These are phyloP conservation scores for Mormyrus proboscirostris DNA, from an alignment of 2,797 vertebrate species.

Conservation along the genomic window DNA sequence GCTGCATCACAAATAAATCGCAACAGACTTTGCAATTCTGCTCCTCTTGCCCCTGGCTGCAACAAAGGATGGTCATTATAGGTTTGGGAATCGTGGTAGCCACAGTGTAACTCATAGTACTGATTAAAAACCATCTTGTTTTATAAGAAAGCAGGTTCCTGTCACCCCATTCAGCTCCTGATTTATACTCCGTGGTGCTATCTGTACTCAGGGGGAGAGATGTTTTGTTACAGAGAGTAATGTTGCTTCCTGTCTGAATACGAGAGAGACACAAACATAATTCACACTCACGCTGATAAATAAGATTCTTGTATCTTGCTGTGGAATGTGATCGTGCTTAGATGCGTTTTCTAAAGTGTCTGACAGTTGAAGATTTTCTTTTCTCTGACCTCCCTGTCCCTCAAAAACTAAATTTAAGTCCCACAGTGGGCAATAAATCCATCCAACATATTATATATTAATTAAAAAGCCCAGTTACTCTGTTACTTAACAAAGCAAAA, in stretches of 20 bases:
- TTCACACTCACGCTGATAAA: slow-evolving; percentile 11
- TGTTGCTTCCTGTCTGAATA: background rate
- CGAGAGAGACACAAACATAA: background rate
- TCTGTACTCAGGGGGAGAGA: background rate
- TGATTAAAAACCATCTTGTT: slow-evolving; percentile 9
- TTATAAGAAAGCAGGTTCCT: slow-evolving; percentile 4
- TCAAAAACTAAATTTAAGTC: background rate
- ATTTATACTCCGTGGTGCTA: slow-evolving; percentile 11
- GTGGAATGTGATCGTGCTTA: background rate
- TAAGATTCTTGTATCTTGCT: background rate
- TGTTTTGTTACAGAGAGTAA: slow-evolving; percentile 2
- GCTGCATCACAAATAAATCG: background rate
- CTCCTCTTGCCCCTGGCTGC: background rate
- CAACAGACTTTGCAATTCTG: background rate
- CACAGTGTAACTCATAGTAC: background rate
- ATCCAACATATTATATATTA: background rate
- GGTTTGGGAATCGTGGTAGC: background rate
- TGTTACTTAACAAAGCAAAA: background rate
- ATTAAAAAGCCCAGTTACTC: background rate
- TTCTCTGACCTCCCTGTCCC: background rate
- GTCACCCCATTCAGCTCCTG: slow-evolving; percentile 14
- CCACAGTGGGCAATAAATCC: background rate
- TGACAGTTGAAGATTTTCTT: background rate
- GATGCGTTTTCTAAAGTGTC: background rate
- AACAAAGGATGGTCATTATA: background rate